These are phyloP conservation scores for Phaedon cochleariae DNA, from an alignment of 2,888 invertebrate genomes.

Conservation along the genomic window DNA sequence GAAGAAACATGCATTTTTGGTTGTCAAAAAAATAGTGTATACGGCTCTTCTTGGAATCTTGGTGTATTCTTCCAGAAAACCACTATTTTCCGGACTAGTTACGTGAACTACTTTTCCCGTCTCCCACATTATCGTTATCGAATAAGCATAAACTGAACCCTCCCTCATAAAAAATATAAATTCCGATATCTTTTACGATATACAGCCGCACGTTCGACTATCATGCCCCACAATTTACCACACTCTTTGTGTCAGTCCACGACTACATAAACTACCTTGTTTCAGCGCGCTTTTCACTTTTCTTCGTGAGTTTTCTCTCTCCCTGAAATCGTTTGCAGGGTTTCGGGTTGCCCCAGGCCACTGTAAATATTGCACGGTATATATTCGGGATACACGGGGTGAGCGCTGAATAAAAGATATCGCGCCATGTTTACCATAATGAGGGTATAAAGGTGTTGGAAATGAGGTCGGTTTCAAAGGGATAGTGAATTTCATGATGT, in stretches of 20 bases:
- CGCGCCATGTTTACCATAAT: conserved; percentile 7
- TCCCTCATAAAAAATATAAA: conserved; percentile 19
- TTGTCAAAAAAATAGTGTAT: no score
- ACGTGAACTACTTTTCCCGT: no score
- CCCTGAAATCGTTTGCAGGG: conserved; percentile 6
- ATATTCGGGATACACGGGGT: conserved; percentile 3
- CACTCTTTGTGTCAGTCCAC: conserved; percentile 31
- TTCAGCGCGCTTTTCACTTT: conserved; percentile 26
- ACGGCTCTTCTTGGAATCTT: no score
- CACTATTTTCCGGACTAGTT: no score
- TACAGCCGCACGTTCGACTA: conserved; percentile 22
- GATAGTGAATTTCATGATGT: background rate
- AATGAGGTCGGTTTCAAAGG: background rate
- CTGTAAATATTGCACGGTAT: conserved; percentile 14
- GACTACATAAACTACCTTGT: conserved; percentile 34
- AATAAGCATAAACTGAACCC: background rate
- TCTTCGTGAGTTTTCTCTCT: no score
- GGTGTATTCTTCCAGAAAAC: no score
- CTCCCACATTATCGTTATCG: no score
- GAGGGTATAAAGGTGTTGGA: conserved; percentile 11
- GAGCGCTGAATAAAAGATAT: conserved; percentile 15
- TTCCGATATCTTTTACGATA: conserved; percentile 22
- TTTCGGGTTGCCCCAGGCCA: conserved; percentile 11
- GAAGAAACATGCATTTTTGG: no score
- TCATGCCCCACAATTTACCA: conserved; percentile 32